These are phyloP conservation scores for Rallus limicola DNA, from an alignment of 2,113 vertebrate genomes.

Conservation along the genomic window DNA sequence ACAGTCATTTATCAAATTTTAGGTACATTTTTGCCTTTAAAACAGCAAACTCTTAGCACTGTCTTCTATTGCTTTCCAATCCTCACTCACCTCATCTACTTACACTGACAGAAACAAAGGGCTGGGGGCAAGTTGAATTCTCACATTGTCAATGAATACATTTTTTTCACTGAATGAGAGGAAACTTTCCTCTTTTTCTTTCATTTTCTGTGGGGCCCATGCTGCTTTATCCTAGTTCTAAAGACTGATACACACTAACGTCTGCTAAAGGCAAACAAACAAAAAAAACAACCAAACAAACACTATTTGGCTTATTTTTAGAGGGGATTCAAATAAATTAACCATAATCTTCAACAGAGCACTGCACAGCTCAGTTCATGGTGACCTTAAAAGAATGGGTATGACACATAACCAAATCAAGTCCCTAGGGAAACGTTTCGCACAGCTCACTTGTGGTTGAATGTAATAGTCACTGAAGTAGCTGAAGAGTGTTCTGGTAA, in stretches of 20 bases:
- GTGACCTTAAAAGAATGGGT: neutral
- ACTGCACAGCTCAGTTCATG: neutral
- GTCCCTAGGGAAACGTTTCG: neutral
- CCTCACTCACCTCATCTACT: neutral
- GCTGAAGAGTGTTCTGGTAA: neutral
- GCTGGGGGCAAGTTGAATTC: neutral
- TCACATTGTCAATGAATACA: neutral
- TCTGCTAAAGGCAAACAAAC: neutral
- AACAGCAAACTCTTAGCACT: neutral
- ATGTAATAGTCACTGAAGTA: neutral
- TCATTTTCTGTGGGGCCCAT: neutral
- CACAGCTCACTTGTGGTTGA: neutral
- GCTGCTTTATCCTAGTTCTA: neutral
- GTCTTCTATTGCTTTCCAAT: neutral
- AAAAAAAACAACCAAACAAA: neutral
- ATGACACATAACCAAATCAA: neutral
- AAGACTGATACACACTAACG: neutral
- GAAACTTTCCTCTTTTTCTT: neutral
- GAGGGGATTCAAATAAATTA: neutral
- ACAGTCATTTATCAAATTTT: neutral
- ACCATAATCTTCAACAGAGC: neutral
- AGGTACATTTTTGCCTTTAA: neutral
- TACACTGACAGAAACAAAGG: neutral
- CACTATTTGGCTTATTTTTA: neutral
- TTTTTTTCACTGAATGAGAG: neutral